Evolutionary conservation across 2,113 vertebrate genomes (phyloP).

Genomic region (Trematocara unimaculatum): DNA sequence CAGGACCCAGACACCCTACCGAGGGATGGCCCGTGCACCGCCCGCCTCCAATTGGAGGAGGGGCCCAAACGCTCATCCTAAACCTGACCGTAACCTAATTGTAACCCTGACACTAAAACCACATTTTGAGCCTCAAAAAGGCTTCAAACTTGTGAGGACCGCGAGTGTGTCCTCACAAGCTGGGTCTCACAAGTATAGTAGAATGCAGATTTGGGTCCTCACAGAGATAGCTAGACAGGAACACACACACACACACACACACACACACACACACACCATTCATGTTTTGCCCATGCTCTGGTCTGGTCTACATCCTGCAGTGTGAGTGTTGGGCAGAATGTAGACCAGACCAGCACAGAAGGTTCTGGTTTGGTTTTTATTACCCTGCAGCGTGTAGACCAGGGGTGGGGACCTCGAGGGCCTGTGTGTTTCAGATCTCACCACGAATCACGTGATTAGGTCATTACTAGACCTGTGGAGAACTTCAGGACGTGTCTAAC

Average conservation of each 20-base stretch:
- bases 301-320: neutral
- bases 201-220: accelerated
- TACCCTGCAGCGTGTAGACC: neutral
- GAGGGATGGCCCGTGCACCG: neutral
- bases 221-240: neutral
- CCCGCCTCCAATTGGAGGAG: neutral
- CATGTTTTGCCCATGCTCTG: neutral
- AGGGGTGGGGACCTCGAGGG: neutral
- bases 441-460: neutral
- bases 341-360: neutral
- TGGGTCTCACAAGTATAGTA: neutral
- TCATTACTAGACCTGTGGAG: neutral
- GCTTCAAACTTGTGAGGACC: neutral
- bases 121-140: neutral
- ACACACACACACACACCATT: neutral
- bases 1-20: neutral
- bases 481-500: neutral
- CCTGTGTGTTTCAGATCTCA: neutral
- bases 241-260: neutral
- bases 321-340: neutral
- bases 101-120: neutral
- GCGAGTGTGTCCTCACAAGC: neutral
- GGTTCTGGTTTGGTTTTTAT: neutral
- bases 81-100: neutral
- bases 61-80: neutral